Percentiles rank a stretch among this genome's conserved stretches.
Conservation (phyloP, 2,797 vertebrate species). For the Gymnoscopelus microlampas region DNA sequence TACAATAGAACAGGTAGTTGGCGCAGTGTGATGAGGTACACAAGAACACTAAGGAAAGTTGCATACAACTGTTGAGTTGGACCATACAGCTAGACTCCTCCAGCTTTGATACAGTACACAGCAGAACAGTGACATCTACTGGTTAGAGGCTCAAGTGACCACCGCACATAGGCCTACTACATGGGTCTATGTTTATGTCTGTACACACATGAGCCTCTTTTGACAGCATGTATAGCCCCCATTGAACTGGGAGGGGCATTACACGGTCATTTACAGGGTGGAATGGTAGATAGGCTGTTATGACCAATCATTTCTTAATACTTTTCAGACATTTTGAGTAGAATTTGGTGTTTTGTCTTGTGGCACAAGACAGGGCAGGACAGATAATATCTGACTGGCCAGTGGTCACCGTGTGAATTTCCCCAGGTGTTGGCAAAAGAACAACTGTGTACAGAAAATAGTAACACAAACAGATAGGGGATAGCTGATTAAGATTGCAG, state of each 20-base stretch:
- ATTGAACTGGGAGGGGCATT: too few species aligned
- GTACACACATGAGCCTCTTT: too few species aligned
- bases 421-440: constrained; percentile 36
- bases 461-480: constrained; percentile 15
- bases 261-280: background rate
- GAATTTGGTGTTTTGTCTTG: background rate
- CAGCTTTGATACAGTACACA: background rate
- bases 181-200: too few species aligned
- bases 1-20: too few species aligned
- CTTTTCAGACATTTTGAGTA: background rate
- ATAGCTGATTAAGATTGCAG: background rate
- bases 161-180: too few species aligned
- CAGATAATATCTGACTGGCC: background rate
- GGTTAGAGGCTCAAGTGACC: constrained; percentile 6
- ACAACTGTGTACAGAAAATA: constrained; percentile 1
- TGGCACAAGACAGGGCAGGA: background rate
- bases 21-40: too few species aligned
- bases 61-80: too few species aligned
- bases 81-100: background rate
- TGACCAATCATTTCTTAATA: background rate
- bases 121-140: constrained; percentile 49
- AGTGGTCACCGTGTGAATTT: constrained; percentile 54
- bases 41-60: too few species aligned
- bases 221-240: too few species aligned
- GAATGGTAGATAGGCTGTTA: background rate